Evolutionary conservation across 2,113 vertebrate species (phyloP).

Genomic region (Ivindomyrus marchei): DNA sequence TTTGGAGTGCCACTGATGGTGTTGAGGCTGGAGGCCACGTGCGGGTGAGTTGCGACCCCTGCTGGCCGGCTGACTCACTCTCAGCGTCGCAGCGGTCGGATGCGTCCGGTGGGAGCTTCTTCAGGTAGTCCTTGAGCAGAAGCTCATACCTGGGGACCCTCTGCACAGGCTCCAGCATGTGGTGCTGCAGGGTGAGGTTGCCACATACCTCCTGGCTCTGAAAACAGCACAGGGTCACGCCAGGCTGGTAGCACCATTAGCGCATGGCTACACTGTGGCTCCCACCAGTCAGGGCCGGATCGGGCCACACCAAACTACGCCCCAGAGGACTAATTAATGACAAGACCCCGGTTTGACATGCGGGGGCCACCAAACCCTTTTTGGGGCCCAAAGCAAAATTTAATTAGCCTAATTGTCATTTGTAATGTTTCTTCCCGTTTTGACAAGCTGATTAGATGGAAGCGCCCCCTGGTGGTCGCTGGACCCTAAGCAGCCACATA

Average conservation of each 20-base stretch:
- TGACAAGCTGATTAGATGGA: not conserved
- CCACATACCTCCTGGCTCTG: constrained; percentile 68
- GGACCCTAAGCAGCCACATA: not conserved
- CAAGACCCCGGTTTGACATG: not conserved
- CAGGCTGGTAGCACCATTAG: not conserved
- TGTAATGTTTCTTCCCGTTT: not conserved
- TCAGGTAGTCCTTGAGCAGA: constrained; percentile 78
- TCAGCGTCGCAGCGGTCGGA: constrained; percentile 61
- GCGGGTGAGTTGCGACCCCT: not conserved
- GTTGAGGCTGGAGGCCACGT: not conserved
- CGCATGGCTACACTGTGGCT: not conserved
- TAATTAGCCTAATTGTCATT: not conserved
- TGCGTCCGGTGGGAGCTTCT: constrained; percentile 61
- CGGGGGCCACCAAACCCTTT: not conserved
- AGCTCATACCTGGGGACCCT: constrained; percentile 83
- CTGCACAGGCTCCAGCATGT: constrained; percentile 81
- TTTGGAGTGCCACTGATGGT: not conserved
- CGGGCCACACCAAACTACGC: not conserved
- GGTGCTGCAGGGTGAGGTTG: constrained; percentile 66
- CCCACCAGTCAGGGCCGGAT: not conserved
- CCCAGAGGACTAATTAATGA: not conserved
- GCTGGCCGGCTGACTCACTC: constrained; percentile 47
- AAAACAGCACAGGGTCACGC: not conserved
- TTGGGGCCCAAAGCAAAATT: not conserved
- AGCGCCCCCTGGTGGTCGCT: not conserved